phyloP scores from a whole-genome alignment of 53 echinoderm and acorn worm genomes.

The Mesocentrotus franciscanus region DNA sequence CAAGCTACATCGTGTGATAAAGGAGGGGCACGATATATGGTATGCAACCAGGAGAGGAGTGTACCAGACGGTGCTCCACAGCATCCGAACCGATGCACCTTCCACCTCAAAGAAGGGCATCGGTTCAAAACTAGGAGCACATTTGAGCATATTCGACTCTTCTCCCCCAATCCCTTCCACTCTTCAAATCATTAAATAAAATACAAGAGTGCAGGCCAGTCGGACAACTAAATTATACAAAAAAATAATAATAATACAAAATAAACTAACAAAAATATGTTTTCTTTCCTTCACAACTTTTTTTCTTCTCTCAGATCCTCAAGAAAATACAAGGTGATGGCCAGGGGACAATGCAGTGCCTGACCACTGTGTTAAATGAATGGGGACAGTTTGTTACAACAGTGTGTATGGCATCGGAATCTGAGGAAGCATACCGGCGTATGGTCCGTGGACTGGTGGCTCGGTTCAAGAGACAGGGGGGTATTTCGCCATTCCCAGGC shows the following conservation, averaged over 20 bases:
- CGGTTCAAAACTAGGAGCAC: too few species aligned
- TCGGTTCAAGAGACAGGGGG: constrained; percentile 66
- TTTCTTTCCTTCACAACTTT: too few species aligned
- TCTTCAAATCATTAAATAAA: too few species aligned
- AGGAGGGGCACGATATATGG: constrained; percentile 76
- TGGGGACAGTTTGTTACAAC: constrained; percentile 78
- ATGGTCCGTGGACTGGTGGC: constrained; percentile 72
- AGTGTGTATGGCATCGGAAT: constrained; percentile 67
- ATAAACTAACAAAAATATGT: too few species aligned
- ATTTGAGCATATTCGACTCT: too few species aligned
- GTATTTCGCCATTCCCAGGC: too few species aligned
- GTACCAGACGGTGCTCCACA: constrained; percentile 67
- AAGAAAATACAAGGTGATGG: constrained; percentile 77
- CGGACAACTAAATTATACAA: too few species aligned
- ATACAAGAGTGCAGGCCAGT: too few species aligned
- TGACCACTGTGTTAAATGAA: constrained; percentile 76
- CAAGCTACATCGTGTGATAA: constrained; percentile 65
- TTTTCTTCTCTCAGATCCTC: constrained; percentile 65
- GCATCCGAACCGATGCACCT: background rate
- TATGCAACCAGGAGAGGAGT: constrained; percentile 71
- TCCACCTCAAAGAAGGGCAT: too few species aligned
- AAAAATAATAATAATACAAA: too few species aligned
- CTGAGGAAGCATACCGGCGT: constrained; percentile 68
- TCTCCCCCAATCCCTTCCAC: too few species aligned
- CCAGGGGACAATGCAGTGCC: constrained; percentile 73